These are phyloP conservation scores for Eretmochelys imbricata DNA, from an alignment of 2,113 vertebrate genomes.

Conservation along the genomic window DNA sequence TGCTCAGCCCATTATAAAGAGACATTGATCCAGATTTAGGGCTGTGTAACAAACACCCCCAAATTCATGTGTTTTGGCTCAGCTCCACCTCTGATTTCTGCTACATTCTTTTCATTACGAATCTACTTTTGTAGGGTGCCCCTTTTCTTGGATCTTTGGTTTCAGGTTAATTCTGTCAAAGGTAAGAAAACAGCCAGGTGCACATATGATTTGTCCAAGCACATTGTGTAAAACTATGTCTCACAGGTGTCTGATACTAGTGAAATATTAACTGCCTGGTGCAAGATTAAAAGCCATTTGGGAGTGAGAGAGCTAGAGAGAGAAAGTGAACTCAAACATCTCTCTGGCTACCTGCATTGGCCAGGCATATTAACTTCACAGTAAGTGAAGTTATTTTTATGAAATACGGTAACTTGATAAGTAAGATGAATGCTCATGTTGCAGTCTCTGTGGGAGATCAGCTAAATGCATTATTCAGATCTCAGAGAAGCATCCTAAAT, in stretches of 20 bases:
- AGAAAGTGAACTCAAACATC: not conserved
- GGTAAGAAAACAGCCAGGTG: not conserved
- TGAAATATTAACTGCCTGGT: not conserved
- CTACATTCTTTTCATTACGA: not conserved
- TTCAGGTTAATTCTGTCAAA: constrained; percentile 36
- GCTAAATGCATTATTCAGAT: not conserved
- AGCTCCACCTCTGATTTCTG: not conserved
- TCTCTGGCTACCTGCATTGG: not conserved
- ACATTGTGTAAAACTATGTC: not conserved
- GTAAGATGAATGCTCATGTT: not conserved
- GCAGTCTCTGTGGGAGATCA: not conserved
- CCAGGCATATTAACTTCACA: not conserved
- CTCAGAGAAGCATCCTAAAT: constrained; percentile 26
- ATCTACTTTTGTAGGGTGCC: not conserved
- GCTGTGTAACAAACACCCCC: not conserved
- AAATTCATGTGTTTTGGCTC: rapidly evolving
- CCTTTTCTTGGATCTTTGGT: constrained; percentile 3
- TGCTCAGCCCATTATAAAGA: not conserved
- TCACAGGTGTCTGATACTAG: not conserved
- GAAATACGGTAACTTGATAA: not conserved
- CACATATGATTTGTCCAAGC: constrained; percentile 22
- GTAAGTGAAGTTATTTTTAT: not conserved
- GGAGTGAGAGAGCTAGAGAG: not conserved
- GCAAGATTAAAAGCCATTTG: not conserved
- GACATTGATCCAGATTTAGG: not conserved